Evolutionary conservation across 2,797 vertebrate genomes (phyloP), one percentile per base, ranked within the genome.

Genomic region (Vireo griseus): DNA sequence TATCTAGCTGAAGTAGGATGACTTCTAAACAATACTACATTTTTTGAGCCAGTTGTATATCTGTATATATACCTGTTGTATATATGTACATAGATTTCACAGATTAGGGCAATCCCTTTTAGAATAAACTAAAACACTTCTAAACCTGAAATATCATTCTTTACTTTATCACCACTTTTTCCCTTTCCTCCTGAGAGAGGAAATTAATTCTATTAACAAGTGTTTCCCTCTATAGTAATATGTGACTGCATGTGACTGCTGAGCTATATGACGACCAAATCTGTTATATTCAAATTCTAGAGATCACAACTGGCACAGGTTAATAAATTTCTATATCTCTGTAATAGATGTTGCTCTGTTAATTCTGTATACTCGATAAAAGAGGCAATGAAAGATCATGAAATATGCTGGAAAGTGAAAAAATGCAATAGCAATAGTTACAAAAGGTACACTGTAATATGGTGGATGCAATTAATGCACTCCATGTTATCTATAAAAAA

Each of bases 401-500:
- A 67, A 80, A 31, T 58, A 51, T 31, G 7, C 44, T 69, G 48
- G 29, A 63, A 89, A 80, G n/a, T 65, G 54, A 77, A 83, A 92
- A 96, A 78, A 85, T 59, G 58, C 26, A 65, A 54, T 44, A 44
- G 39, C 59, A 90, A 58, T 78, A 66, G 31, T 85, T 87, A 25
- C 63, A 90, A 94, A 95, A 61, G 10, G 25, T 80, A 47, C 25
- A 54, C 21, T 48, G 15, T 61, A 77, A 74, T 80, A 74, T 13
- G 16, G 57, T 45, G 40, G 50, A 82, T 52, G 55, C 31, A 87
- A 83, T 88, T 91, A 73, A 73, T 61, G 44, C 7, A 31, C 37
- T 85, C 86, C 69, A 91, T 93, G 58, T 77, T 72, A 62, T 67
- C 85, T 59, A 84, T 86, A 67, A 92, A 88, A 94, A 92, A 88